Base-by-base conservation (phyloP, 2,888 invertebrate genomes). In the Caenorhabditis sp. region DNA sequence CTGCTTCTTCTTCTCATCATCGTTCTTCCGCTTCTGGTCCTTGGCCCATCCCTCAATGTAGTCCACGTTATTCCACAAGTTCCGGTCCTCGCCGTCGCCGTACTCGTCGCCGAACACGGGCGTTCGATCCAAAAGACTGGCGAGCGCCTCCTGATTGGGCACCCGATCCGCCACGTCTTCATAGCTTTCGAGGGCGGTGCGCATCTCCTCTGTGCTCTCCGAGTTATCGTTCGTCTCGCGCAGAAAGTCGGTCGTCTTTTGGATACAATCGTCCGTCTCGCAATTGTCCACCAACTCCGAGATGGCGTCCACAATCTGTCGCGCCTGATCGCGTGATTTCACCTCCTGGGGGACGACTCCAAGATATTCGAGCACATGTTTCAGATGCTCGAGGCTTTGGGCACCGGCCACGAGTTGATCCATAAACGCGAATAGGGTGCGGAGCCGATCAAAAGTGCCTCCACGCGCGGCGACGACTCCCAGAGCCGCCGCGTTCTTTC, bases 21-120 rank as follows among this genome's bases (percentile, higher is more conserved):
- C n/a, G n/a, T 37, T 37, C 3, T 37, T 37, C 41, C 7, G 43
- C 43, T 22, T 22, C 43, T 43, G 43, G 6, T 20, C 9, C 22
- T 43, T 43, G 20, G 43, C 22, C 20, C 20, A 43, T 43, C 43
- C 43, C 9, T 43, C 43, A 43, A 43, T 43, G 9, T 43, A 43
- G 43, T 43, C 43, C 43, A 11, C 9, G 43, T 43, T 43, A 11
- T 43, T 43, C 9, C 20, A 22, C 2, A 43, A 11, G 5, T n/a
- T n/a, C n/a, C 22, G 22, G 1, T 20, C 43, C 9, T 43, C 9
- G 22, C 22, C 43, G 20, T 43, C 43, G 22, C 9, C 17, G 9
- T 22, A 5, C 4, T 17, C 43, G 7, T 20, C 22, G 4, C n/a
- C n/a, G n/a, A n/a, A n/a, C n/a, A n/a, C n/a, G n/a, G n/a, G n/a